Evolutionary conservation across 2,113 vertebrate species (phyloP), one percentile per base, ranked within the genome.

Genomic region (Semicossyphus pulcher): DNA sequence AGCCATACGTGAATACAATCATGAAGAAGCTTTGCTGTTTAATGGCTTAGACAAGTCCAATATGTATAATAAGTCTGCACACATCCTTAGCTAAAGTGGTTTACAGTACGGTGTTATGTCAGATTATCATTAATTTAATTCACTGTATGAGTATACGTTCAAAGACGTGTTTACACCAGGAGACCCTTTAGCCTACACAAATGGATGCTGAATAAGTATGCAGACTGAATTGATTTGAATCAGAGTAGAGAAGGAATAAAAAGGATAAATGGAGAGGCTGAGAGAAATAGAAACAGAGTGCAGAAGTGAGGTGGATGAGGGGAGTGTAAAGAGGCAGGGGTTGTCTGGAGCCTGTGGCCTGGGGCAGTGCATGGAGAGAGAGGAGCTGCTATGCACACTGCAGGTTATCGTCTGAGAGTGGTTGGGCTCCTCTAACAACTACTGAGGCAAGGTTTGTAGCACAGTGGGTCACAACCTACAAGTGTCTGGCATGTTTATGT

Each of bases 301-400:
- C 28, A 78, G 81, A 54, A 65, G 67, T 71, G 56, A 83, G 77
- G 76, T 79, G 62, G 72, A 73, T 72, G 54, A 81, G 78, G 63
- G 74, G 29, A 77, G 65, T 63, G 54, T 58, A 83, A 70, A 48
- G 18, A 85, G 74, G 69, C 81, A 80, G 72, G 71, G 73, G 70
- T 44, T 86, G 84, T 84, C 80, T 84, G 61, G 64, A 85, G 68
- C 54, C 75, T 5, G 5, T 75, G 82, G 86, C 85, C 84, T 51
- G 70, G 80, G 80, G 84, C 78, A 71, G 71, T 72, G 81, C 76
- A 82, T 73, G 48, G 57, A 67, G 72, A 81, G 77, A 81, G 78
- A 81, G 69, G 78, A 84, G 78, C 70, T 66, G 72, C 58, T 80
- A 69, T 47, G 56, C 52, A 70, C 71, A 68, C 86, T 86, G 81